Evolutionary conservation across 2,888 invertebrate species (phyloP), one percentile per base, ranked within the genome.

Genomic region (Macrophya alboannulata): DNA sequence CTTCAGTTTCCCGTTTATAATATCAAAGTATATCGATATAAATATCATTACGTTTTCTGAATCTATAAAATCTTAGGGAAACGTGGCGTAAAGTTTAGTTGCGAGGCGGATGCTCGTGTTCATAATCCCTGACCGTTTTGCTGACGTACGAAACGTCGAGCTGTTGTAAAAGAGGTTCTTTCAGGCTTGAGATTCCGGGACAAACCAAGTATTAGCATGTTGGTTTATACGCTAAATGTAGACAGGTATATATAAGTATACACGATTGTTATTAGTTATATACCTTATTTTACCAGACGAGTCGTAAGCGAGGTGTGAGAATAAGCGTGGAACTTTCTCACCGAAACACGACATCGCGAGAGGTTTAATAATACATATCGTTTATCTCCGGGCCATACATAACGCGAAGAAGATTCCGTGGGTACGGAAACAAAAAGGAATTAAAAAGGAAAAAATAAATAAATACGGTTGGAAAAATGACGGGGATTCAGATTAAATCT

Each of bases 61-160:
- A n/a, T 40, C n/a, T 8, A n/a, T n/a, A 59, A 55, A 77, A 55
- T 25, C 51, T 15, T 79, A 0, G n/a, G 51, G 15, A 76, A 68
- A 25, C 68, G 68, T n/a, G 21, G 21, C 4, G 45, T 2, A 76
- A 25, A 76, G 31, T 21, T 48, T 76, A 21, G 76, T 79, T 79
- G 59, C 79, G 79, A 79, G 51, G 79, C 79, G 79, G 79, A 79
- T 79, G 59, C 55, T 59, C 59, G 79, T 79, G 79, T 43, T 81
- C 62, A 40, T n/a, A 40, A 43, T 12, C 79, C 59, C 79, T 55
- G 55, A 59, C 59, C 55, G 48, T 77, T 25, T 77, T 77, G 51
- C 31, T 25, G 72, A n/a, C 25, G n/a, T 72, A 72, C 37, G 15
- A 43, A 72, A 72, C 43, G 17, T 10, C 15, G 10, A 72, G n/a